Evolutionary conservation across 1,140 invertebrate species (phyloP).

Genomic region (Drosophila equinoxialis): DNA sequence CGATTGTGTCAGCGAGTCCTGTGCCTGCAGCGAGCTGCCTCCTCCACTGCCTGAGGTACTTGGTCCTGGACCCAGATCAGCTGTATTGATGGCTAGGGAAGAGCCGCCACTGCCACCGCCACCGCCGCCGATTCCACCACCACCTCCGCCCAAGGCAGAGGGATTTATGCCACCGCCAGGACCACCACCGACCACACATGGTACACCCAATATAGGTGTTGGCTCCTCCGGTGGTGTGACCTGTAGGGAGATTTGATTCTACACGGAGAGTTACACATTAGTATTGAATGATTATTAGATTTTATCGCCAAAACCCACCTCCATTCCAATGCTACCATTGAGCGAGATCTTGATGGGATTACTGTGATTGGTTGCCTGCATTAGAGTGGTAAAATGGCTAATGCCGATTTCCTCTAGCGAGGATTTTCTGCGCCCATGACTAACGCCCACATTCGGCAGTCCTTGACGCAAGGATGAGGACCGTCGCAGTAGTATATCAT

Average conservation of each 20-base stretch:
- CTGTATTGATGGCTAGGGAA: slow-evolving; percentile 73
- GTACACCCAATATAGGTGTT: slow-evolving; percentile 83
- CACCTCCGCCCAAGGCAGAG: slow-evolving; percentile 70
- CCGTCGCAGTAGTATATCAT: slow-evolving; percentile 91
- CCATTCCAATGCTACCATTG: slow-evolving; percentile 93
- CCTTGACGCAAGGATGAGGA: slow-evolving; percentile 93
- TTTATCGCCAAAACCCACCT: slow-evolving; percentile 86
- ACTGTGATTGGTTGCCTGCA: slow-evolving; percentile 86
- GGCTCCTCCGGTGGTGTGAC: slow-evolving; percentile 89
- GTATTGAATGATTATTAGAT: background rate
- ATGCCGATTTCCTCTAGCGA: slow-evolving; percentile 93
- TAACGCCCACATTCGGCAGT: slow-evolving; percentile 84
- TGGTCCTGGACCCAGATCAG: slow-evolving; percentile 62
- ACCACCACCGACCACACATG: slow-evolving; percentile 83
- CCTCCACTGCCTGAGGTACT: slow-evolving; percentile 66
- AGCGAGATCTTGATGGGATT: slow-evolving; percentile 92
- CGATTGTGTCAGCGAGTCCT: slow-evolving; percentile 66
- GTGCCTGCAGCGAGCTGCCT: slow-evolving; percentile 66
- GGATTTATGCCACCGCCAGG: slow-evolving; percentile 82
- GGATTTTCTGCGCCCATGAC: slow-evolving; percentile 87
- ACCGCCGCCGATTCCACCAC: slow-evolving; percentile 10
- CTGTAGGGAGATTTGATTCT: slow-evolving; percentile 78
- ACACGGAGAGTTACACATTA: background rate
- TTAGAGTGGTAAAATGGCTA: slow-evolving; percentile 87
- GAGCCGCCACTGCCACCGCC: slow-evolving; percentile 58